A percentile compares a stretch with the other conserved stretches of the same genome.
Conservation (phyloP, 2,113 vertebrate species). For the Equus quagga region DNA sequence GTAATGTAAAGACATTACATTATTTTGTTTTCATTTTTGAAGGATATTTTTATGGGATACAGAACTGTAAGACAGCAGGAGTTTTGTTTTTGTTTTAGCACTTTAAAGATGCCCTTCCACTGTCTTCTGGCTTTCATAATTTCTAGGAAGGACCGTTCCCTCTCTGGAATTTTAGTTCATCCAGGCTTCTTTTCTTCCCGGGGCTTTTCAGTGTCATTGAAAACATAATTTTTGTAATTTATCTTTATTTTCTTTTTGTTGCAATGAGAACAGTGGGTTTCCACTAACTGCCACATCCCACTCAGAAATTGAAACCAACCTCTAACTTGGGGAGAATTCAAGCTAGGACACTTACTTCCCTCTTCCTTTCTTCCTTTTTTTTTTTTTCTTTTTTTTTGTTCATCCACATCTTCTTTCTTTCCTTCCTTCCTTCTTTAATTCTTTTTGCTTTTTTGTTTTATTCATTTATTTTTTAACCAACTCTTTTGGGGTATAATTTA, state of each 20-base stretch:
- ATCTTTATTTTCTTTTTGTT: neutral
- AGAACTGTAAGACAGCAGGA: neutral
- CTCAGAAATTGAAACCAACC: neutral
- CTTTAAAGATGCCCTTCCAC: neutral
- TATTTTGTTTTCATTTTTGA: conserved; percentile 3
- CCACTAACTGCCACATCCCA: too few relatives aligned
- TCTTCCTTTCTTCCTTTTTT: neutral
- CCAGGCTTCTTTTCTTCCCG: neutral
- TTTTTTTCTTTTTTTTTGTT: neutral
- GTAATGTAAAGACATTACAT: neutral
- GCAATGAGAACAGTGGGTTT: neutral
- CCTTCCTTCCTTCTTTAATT: neutral
- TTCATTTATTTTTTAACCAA: neutral
- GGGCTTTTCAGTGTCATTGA: neutral
- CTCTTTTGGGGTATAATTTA: neutral
- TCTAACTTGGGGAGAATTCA: neutral
- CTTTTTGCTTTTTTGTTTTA: neutral
- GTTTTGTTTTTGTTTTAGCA: neutral
- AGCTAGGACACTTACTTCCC: neutral
- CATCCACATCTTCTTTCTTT: neutral
- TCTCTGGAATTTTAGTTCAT: conserved; percentile 20
- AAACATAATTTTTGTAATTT: conserved; percentile 28
- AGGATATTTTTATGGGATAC: neutral
- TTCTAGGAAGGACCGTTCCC: neutral
- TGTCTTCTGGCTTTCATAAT: neutral